These are phyloP conservation scores for Oxytorus armatus DNA, from an alignment of 2,888 invertebrate genomes.

Conservation along the genomic window DNA sequence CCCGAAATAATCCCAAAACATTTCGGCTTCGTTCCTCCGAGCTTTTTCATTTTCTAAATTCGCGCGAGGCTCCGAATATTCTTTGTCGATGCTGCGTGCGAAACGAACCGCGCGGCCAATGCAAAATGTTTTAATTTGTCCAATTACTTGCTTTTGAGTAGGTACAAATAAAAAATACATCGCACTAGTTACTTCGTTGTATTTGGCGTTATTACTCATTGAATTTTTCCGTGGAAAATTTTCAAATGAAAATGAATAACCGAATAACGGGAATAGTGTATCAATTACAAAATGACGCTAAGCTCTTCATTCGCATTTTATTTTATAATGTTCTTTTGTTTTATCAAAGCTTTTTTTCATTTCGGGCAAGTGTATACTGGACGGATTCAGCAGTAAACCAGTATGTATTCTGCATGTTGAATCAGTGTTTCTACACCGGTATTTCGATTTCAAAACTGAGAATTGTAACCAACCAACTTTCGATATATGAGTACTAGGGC, in stretches of 20 bases:
- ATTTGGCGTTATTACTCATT: neutral
- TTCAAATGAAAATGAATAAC: neutral
- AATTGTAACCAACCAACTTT: constrained; percentile 37
- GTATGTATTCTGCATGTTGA: constrained; percentile 22
- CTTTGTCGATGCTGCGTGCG: constrained; percentile 2
- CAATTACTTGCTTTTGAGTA: neutral
- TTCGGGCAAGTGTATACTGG: neutral
- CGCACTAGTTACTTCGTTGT: neutral
- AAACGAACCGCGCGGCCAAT: neutral
- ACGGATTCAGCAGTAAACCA: constrained; percentile 14
- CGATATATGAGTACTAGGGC: constrained; percentile 5
- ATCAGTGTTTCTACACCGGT: constrained; percentile 23
- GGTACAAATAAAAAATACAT: neutral
- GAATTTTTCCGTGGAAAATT: neutral
- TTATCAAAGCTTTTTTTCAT: neutral
- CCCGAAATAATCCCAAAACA: constrained; percentile 63
- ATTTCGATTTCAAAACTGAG: constrained; percentile 39
- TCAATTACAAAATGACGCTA: neutral
- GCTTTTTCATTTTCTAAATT: constrained; percentile 55
- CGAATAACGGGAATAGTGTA: neutral
- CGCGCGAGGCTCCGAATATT: neutral
- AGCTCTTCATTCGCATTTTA: neutral
- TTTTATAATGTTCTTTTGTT: neutral
- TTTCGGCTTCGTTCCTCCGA: constrained; percentile 47
- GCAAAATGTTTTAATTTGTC: neutral